These are phyloP conservation scores for Amiota mariae DNA, from an alignment of 2,888 invertebrate species.

Conservation along the genomic window DNA sequence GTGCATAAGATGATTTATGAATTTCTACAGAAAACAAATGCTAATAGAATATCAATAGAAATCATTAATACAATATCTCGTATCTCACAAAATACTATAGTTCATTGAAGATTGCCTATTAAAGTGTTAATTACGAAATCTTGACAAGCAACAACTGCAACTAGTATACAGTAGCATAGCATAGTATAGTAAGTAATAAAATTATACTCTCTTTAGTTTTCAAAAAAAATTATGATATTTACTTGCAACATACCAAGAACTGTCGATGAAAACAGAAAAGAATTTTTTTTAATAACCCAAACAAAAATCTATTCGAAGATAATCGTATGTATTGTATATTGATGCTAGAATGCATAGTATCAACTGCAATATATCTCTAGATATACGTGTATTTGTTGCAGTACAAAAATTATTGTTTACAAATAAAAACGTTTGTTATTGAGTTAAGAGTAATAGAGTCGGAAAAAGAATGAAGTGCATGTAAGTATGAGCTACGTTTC, in stretches of 20 bases:
- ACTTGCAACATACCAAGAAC: conserved; percentile 45
- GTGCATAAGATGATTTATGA: conserved; percentile 10
- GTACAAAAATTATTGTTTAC: conserved; percentile 60
- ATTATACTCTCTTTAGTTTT: conserved; percentile 13
- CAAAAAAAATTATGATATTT: conserved; percentile 53
- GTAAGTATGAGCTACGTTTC: conserved; percentile 14
- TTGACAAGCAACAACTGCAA: too few relatives aligned
- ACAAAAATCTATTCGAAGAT: conserved; percentile 40
- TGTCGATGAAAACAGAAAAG: conserved; percentile 40
- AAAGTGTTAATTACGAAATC: too few relatives aligned
- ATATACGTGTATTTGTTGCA: conserved; percentile 39
- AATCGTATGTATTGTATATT: too few relatives aligned
- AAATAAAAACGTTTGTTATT: conserved; percentile 42
- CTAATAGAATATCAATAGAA: too few relatives aligned
- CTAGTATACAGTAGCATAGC: too few relatives aligned
- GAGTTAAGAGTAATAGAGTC: conserved; percentile 31
- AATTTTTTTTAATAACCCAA: conserved; percentile 47
- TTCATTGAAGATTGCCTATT: too few relatives aligned
- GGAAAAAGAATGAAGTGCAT: conserved; percentile 2
- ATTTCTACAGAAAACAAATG: background rate
- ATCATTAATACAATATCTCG: too few relatives aligned
- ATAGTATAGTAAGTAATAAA: too few relatives aligned
- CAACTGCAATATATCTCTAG: background rate
- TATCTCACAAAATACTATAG: too few relatives aligned
- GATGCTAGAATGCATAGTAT: too few relatives aligned